These are phyloP conservation scores for Hippopotamus amphibius DNA, from an alignment of 2,113 vertebrate species.

Conservation along the genomic window DNA sequence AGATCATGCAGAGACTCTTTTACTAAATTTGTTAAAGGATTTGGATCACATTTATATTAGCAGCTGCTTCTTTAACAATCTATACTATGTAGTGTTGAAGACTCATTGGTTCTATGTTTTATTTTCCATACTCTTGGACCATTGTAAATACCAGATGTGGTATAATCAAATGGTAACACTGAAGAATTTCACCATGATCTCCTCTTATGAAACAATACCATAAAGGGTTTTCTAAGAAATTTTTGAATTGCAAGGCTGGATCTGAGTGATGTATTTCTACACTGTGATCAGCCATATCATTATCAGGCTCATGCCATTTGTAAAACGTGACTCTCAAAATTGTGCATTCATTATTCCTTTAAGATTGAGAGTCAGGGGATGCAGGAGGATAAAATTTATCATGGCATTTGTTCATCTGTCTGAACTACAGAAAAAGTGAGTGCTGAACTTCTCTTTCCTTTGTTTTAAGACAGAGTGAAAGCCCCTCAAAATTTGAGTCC, in stretches of 20 bases:
- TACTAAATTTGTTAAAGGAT: neutral
- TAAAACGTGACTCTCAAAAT: neutral
- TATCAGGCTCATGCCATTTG: neutral
- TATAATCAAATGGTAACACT: neutral
- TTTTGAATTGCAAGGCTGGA: neutral
- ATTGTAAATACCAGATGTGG: neutral
- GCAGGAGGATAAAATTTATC: neutral
- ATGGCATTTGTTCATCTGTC: neutral
- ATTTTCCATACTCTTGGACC: neutral
- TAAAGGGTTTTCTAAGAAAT: neutral
- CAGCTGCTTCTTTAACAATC: neutral
- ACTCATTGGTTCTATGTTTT: neutral
- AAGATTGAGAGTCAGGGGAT: neutral
- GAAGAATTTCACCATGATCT: neutral
- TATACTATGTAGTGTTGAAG: neutral
- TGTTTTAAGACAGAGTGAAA: neutral
- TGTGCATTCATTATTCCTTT: neutral
- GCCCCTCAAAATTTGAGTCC: neutral
- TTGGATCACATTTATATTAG: neutral
- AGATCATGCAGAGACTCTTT: neutral
- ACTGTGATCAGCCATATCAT: neutral
- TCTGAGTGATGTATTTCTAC: neutral
- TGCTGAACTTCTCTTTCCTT: neutral
- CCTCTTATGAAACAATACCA: neutral
- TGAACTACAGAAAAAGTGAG: neutral